Evolutionary conservation across 2,797 vertebrate genomes (phyloP).

Genomic region (Toxotes lorentzi): DNA sequence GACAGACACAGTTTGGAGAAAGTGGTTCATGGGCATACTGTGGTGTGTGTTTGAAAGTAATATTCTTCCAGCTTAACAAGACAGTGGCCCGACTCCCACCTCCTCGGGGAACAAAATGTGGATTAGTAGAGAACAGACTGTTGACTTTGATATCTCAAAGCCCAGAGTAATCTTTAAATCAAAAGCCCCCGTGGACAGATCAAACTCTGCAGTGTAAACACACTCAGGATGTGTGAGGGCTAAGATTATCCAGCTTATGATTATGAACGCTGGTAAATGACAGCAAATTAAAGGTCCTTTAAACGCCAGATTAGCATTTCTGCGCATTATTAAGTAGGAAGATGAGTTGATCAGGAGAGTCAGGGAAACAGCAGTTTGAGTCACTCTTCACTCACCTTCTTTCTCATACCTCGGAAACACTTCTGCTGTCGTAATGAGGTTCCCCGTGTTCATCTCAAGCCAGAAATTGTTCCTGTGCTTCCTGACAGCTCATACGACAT

Average conservation of each 20-base stretch:
- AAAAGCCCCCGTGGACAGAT: conserved; percentile 70
- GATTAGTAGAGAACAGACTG: conserved; percentile 64
- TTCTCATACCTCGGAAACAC: conserved; percentile 30
- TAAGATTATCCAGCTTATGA: conserved; percentile 77
- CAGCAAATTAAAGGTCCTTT: conserved; percentile 80
- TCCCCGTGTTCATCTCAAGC: conserved; percentile 8
- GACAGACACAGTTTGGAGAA: conserved; percentile 8
- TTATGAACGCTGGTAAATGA: conserved; percentile 77
- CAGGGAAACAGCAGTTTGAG: conserved; percentile 32
- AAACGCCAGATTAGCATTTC: conserved; percentile 77
- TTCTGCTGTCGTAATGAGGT: conserved; percentile 13
- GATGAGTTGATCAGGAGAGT: conserved; percentile 63
- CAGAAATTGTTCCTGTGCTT: conserved; percentile 20
- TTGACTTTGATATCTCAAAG: conserved; percentile 78
- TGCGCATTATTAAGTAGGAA: conserved; percentile 73
- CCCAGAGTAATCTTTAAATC: conserved; percentile 79
- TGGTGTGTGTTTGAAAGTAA: conserved; percentile 42
- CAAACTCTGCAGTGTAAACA: conserved; percentile 77
- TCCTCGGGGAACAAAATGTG: conserved; percentile 56
- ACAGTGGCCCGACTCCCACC: conserved; percentile 44
- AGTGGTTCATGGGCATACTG: conserved; percentile 11
- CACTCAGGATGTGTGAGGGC: conserved; percentile 64
- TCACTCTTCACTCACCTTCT: conserved; percentile 30
- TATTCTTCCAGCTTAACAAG: conserved; percentile 41
- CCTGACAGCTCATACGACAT: conserved; percentile 12